These are phyloP conservation scores for Eupithecia abbreviata DNA, from an alignment of 2,888 invertebrate species.

Conservation along the genomic window DNA sequence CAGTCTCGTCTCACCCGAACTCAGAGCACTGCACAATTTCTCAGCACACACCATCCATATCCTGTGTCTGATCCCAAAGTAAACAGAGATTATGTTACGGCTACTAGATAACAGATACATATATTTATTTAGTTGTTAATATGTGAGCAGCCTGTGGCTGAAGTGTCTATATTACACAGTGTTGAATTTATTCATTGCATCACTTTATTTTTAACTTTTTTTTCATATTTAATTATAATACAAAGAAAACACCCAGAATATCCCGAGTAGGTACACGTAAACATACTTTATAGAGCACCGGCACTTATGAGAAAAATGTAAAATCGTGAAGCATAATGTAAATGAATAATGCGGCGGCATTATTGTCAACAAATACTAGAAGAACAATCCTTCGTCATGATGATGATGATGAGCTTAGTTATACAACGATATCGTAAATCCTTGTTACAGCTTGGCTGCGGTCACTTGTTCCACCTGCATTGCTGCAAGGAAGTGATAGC, in stretches of 20 bases:
- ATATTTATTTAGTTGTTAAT: too few species aligned
- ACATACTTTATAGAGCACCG: not conserved
- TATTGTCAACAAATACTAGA: not conserved
- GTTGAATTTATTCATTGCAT: too few species aligned
- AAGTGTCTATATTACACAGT: too few species aligned
- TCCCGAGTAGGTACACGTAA: not conserved
- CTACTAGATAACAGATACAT: too few species aligned
- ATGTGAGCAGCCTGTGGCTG: too few species aligned
- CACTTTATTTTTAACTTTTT: too few species aligned
- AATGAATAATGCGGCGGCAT: not conserved
- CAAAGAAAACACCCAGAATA: not conserved
- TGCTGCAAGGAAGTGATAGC: slow-evolving; percentile 93
- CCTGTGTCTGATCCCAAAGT: too few species aligned
- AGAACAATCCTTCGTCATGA: not conserved
- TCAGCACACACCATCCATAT: too few species aligned
- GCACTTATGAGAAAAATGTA: not conserved
- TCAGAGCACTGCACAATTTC: too few species aligned
- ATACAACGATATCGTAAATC: not conserved
- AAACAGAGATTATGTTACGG: too few species aligned
- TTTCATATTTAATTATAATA: too few species aligned
- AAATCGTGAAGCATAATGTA: not conserved
- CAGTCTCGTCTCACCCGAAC: too few species aligned
- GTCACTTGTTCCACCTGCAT: slow-evolving; percentile 97
- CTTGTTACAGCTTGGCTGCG: slow-evolving; percentile 89
- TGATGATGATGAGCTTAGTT: not conserved